These are phyloP conservation scores for Drosophila longiperda DNA, from an alignment of 2,888 invertebrate species.

Conservation along the genomic window DNA sequence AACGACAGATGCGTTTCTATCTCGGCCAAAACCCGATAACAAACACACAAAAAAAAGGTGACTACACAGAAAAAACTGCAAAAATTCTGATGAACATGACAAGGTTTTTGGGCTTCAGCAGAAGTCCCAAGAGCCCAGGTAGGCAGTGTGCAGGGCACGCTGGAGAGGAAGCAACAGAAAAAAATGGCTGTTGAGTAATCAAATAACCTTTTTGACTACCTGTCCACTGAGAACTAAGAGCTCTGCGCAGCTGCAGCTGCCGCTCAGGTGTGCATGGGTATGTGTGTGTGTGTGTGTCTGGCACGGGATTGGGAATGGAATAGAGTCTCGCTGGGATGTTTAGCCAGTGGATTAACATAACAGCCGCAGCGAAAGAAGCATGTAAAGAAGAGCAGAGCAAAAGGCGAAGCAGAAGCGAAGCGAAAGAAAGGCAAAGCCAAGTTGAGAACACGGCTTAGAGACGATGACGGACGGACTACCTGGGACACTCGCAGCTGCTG, in stretches of 20 bases:
- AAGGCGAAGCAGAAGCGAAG: background rate
- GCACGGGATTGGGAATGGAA: constrained; percentile 34
- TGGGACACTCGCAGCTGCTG: constrained; percentile 47
- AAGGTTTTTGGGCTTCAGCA: constrained; percentile 48
- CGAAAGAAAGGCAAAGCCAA: constrained; percentile 51
- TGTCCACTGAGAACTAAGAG: constrained; percentile 32
- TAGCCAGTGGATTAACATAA: constrained; percentile 72
- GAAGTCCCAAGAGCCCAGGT: constrained; percentile 47
- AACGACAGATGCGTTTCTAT: constrained; percentile 50
- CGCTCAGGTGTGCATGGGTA: constrained; percentile 40
- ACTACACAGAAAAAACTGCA: constrained; percentile 34
- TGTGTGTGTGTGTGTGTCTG: constrained; percentile 22
- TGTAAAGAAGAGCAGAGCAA: constrained; percentile 26
- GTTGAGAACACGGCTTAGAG: constrained; percentile 49
- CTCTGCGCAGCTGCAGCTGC: constrained; percentile 71
- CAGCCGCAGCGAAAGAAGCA: constrained; percentile 40
- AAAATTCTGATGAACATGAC: constrained; percentile 61
- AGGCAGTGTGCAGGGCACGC: constrained; percentile 23
- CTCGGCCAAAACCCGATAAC: constrained; percentile 40
- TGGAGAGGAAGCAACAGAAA: constrained; percentile 44
- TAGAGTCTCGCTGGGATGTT: constrained; percentile 44
- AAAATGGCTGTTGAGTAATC: constrained; percentile 76
- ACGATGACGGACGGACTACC: constrained; percentile 34
- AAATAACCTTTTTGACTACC: constrained; percentile 74
- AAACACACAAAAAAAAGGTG: constrained; percentile 26